These are phyloP conservation scores for Pseudorectes ferrugineus DNA, from an alignment of 2,113 vertebrate species.

Conservation along the genomic window DNA sequence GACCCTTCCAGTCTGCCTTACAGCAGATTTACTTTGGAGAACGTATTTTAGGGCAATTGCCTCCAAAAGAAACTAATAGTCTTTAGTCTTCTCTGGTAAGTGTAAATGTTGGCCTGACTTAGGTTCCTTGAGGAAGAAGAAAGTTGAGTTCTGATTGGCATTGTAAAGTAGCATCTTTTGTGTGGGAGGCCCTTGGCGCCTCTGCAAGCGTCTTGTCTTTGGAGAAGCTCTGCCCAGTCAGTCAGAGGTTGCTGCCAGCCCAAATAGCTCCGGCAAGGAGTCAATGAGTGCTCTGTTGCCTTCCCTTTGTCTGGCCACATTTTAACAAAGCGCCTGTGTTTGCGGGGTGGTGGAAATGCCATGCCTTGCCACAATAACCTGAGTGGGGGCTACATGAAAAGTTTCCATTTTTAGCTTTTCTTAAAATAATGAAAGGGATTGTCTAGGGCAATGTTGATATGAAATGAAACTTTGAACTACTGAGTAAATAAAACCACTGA, in stretches of 20 bases:
- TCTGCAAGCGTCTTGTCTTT: background rate
- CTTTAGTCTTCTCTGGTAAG: background rate
- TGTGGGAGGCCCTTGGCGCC: background rate
- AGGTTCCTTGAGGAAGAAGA: background rate
- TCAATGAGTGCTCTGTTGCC: background rate
- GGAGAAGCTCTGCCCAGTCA: background rate
- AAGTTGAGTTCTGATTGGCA: background rate
- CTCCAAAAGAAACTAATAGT: background rate
- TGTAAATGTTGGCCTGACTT: background rate
- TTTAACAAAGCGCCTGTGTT: background rate
- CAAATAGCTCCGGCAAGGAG: background rate
- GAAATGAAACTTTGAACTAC: background rate
- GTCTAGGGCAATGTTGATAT: background rate
- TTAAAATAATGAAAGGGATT: background rate
- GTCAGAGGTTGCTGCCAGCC: background rate
- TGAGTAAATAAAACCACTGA: conserved; percentile 15
- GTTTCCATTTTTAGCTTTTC: conserved; percentile 10
- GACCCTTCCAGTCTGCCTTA: background rate
- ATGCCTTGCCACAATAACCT: background rate
- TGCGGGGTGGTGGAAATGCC: background rate
- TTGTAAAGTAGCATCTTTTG: background rate
- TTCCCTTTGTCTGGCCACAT: background rate
- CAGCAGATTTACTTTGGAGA: background rate
- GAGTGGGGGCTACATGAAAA: background rate
- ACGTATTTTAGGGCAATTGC: background rate